Base-by-base conservation (phyloP, 2,797 vertebrate species). In the Hydrophis major region DNA sequence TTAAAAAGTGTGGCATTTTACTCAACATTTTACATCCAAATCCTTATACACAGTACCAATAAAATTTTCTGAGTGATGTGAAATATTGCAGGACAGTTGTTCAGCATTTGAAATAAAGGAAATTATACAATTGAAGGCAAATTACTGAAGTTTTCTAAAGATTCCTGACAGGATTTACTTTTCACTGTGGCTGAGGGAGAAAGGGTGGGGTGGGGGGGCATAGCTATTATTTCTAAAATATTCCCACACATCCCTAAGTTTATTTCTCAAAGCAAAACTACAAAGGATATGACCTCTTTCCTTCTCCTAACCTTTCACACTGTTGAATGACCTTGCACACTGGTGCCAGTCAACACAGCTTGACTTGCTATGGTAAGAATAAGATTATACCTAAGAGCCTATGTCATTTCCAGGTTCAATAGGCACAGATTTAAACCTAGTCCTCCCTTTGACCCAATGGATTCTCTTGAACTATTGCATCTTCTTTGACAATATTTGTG, bases 401-500 rank as follows among this genome's bases (percentile, higher is more conserved):
- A 97, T 98, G 98, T 97, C 97, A 98, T 98, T 98, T 98, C 97
- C 97, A 98, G 97, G 98, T 98, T 98, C 97, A 98, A 97, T 98
- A 97, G 97, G 96, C 97, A 97, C 97, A 97, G 97, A 98, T 97
- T 98, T 98, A 98, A 98, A 98, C 97, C 97, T 97, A 97, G 97
- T 98, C 97, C 97, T 98, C 97, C 97, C 97, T 98, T 97, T 98
- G 97, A 98, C 97, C 97, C 97, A 97, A 95, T 96, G 95, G 96
- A 97, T 98, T 98, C 98, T 98, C 98, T 98, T 98, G 98, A 98
- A 98, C 97, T 97, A 97, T 97, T 97, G 97, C 97, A 98, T 98
- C 97, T 98, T 96, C 97, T 98, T 98, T 98, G 98, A 98, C 98
- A 98, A 98, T 98, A 98, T 98, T 98, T 98, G 97, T 98, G 98